Conservation (phyloP, 1,140 invertebrate species). For the Drosophila orena region DNA sequence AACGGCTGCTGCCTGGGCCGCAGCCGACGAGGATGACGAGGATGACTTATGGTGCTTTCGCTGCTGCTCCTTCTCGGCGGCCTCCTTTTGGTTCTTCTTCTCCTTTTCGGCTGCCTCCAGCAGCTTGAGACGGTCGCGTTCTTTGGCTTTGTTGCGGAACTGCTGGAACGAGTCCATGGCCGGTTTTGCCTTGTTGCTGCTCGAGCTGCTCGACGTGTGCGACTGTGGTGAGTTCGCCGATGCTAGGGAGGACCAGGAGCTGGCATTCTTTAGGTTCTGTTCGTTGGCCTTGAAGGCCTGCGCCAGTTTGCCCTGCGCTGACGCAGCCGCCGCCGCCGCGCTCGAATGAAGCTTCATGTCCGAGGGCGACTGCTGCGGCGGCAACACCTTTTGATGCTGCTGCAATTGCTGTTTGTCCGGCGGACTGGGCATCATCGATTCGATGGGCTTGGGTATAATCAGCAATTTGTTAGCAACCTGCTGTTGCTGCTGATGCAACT, state of each 20-base stretch:
- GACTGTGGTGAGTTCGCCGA: slow-evolving; percentile 91
- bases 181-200: slow-evolving; percentile 87
- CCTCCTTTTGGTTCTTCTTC: slow-evolving; percentile 93
- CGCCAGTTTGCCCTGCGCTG: slow-evolving; percentile 84
- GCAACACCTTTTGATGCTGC: slow-evolving; percentile 70
- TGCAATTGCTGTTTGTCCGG: slow-evolving; percentile 83
- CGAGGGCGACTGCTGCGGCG: slow-evolving; percentile 79
- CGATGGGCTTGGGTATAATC: slow-evolving; percentile 87
- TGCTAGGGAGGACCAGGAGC: slow-evolving; percentile 96
- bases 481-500: slow-evolving; percentile 64
- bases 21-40: slow-evolving; percentile 51
- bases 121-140: slow-evolving; percentile 96
- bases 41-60: slow-evolving; percentile 87
- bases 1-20: slow-evolving; percentile 9
- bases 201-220: slow-evolving; percentile 86
- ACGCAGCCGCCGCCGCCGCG: slow-evolving; percentile 21
- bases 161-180: slow-evolving; percentile 91
- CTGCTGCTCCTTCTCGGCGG: slow-evolving; percentile 87
- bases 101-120: slow-evolving; percentile 93
- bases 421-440: slow-evolving; percentile 87
- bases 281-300: slow-evolving; percentile 89
- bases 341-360: slow-evolving; percentile 73
- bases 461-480: slow-evolving; percentile 86
- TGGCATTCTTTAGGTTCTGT: slow-evolving; percentile 94
- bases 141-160: slow-evolving; percentile 97